A percentile compares a stretch with the other conserved stretches of the same genome.
Conservation (phyloP, 2,113 vertebrate genomes). For the Brevimyrus niger region DNA sequence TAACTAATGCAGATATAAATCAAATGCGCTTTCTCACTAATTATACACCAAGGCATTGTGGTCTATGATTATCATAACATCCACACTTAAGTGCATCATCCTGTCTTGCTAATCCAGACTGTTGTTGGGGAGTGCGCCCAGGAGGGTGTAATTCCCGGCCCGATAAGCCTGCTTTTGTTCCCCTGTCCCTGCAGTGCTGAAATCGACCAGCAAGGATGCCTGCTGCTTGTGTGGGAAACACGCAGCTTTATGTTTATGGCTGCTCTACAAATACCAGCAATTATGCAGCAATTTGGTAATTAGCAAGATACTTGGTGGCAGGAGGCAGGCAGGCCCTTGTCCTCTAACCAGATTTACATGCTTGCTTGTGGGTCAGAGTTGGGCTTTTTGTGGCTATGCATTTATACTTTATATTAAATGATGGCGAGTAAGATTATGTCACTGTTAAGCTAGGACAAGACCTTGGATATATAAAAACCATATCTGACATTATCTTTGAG, state of each 20-base stretch:
- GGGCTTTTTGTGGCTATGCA: not conserved
- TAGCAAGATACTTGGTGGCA: not conserved
- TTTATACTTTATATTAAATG: not conserved
- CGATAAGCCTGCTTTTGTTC: not conserved
- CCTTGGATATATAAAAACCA: not conserved
- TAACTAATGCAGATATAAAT: not conserved
- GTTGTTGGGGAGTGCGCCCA: not conserved
- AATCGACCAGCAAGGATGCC: not conserved
- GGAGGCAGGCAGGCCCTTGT: too few relatives aligned
- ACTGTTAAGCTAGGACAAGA: not conserved
- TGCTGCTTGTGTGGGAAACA: not conserved
- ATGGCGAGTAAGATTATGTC: not conserved
- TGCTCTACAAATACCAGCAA: not conserved
- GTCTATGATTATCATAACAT: not conserved
- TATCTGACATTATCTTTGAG: not conserved
- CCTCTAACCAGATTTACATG: not conserved
- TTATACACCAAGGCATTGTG: constrained; percentile 7
- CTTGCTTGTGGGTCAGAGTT: not conserved
- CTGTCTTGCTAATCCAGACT: not conserved
- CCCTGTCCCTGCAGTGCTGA: not conserved
- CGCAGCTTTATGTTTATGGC: not conserved
- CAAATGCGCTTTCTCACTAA: not conserved
- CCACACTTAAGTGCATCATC: not conserved
- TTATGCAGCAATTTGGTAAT: not conserved
- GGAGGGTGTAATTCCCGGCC: not conserved